A percentile compares a stretch with the other conserved stretches of the same genome.
phyloP scores from a whole-genome alignment of 1,140 invertebrate species.

The Rhyzopertha dominica region DNA sequence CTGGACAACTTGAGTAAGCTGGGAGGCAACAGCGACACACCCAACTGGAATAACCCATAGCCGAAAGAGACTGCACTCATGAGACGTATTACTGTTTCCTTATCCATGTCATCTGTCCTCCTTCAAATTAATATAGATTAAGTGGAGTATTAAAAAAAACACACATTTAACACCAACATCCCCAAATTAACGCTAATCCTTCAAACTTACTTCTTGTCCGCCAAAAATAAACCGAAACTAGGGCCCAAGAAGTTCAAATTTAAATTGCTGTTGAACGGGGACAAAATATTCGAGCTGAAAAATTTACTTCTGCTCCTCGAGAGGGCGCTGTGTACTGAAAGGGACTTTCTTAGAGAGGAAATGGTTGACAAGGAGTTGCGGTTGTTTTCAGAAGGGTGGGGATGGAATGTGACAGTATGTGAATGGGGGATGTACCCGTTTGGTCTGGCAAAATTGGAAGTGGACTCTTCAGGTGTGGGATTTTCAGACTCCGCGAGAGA shows the following conservation, averaged over 20 bases:
- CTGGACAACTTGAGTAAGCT: slow-evolving; percentile 62
- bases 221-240: too few relatives aligned
- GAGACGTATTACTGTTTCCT: slow-evolving; percentile 53
- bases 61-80: slow-evolving; percentile 69
- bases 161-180: too few relatives aligned
- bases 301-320: slow-evolving; percentile 14
- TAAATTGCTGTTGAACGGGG: slow-evolving; percentile 3
- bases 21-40: slow-evolving; percentile 64
- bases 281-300: too few relatives aligned
- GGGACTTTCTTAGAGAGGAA: slow-evolving; percentile 26
- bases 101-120: slow-evolving; percentile 18
- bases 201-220: too few relatives aligned
- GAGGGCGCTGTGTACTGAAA: slow-evolving; percentile 24
- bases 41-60: slow-evolving; percentile 68
- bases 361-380: neutral
- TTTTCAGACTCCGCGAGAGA: too few relatives aligned
- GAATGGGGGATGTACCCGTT: slow-evolving; percentile 19
- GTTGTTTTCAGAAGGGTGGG: neutral
- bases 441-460: too few relatives aligned
- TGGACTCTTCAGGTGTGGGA: too few relatives aligned
- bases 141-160: neutral
- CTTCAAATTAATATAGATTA: neutral
- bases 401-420: slow-evolving; percentile 8
- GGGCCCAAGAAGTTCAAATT: too few relatives aligned
- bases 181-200: too few relatives aligned